phyloP scores from a whole-genome alignment of 2,797 vertebrate species.

The Pempheris klunzingeri region DNA sequence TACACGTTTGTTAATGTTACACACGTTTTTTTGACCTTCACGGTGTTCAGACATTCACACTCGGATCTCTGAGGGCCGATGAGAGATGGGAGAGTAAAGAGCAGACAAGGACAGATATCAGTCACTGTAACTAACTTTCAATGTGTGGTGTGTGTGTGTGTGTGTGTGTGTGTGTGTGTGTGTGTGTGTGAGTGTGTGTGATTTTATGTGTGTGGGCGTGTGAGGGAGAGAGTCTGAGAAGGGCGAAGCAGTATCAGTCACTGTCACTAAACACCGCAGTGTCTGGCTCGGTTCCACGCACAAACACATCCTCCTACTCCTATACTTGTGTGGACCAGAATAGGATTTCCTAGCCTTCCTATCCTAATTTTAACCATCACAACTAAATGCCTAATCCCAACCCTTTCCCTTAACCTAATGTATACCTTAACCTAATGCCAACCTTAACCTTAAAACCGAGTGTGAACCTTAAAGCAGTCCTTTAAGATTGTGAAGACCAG shows the following conservation, averaged over 20 bases:
- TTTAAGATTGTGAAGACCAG: too few species aligned
- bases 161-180: conserved; percentile 23
- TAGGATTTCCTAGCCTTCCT: too few species aligned
- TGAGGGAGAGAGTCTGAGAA: conserved; percentile 49
- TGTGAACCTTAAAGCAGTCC: too few species aligned
- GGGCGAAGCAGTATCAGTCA: conserved; percentile 76
- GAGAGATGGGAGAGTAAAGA: conserved; percentile 39
- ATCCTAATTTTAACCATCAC: too few species aligned
- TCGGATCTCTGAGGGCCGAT: conserved; percentile 39
- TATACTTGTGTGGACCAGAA: too few species aligned
- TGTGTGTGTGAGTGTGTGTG: conserved; percentile 16
- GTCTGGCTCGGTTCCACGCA: conserved; percentile 66
- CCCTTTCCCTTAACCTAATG: neutral
- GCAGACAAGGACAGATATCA: conserved; percentile 59
- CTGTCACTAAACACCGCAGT: conserved; percentile 77
- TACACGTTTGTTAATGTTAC: conserved; percentile 17
- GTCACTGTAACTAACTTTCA: conserved; percentile 46
- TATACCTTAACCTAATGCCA: neutral
- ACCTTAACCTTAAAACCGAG: neutral
- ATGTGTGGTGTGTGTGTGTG: conserved; percentile 4
- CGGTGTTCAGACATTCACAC: conserved; percentile 1
- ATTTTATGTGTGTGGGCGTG: conserved; percentile 18
- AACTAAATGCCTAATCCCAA: too few species aligned
- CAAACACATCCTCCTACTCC: too few species aligned
- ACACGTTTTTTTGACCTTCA: conserved; percentile 53